Evolutionary conservation across 1,140 invertebrate genomes (phyloP).

Genomic region (Nilaparvata lugens): DNA sequence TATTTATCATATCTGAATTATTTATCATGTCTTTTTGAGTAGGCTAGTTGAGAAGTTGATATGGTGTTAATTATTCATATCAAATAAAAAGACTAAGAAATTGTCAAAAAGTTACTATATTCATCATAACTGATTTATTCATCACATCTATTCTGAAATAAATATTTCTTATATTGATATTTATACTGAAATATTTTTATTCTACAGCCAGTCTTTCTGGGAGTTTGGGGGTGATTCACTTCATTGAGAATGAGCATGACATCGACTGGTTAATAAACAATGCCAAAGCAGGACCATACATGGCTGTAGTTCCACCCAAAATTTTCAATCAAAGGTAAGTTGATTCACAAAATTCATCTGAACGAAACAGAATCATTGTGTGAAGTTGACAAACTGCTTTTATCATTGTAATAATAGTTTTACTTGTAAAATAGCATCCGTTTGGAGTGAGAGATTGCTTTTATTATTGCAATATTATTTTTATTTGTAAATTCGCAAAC

Average conservation of each 20-base stretch:
- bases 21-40: not conserved
- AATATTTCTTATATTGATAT: not conserved
- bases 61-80: too few relatives aligned
- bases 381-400: slow-evolving; percentile 6
- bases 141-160: not conserved
- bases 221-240: slow-evolving; percentile 75
- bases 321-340: slow-evolving; percentile 41
- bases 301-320: slow-evolving; percentile 51
- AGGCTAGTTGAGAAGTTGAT: too few relatives aligned
- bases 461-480: too few relatives aligned
- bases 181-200: not conserved
- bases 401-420: not conserved
- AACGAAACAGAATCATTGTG: slow-evolving; percentile 6
- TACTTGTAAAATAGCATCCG: not conserved
- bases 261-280: slow-evolving; percentile 60
- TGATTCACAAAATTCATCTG: not conserved
- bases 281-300: slow-evolving; percentile 59
- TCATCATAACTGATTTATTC: not conserved
- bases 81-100: too few relatives aligned
- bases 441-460: not conserved
- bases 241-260: slow-evolving; percentile 51
- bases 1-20: not conserved
- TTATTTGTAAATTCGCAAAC: too few relatives aligned
- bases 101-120: not conserved
- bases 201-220: slow-evolving; percentile 52